Conservation (phyloP, 1,140 invertebrate species). For the Drosophila persimilis region DNA sequence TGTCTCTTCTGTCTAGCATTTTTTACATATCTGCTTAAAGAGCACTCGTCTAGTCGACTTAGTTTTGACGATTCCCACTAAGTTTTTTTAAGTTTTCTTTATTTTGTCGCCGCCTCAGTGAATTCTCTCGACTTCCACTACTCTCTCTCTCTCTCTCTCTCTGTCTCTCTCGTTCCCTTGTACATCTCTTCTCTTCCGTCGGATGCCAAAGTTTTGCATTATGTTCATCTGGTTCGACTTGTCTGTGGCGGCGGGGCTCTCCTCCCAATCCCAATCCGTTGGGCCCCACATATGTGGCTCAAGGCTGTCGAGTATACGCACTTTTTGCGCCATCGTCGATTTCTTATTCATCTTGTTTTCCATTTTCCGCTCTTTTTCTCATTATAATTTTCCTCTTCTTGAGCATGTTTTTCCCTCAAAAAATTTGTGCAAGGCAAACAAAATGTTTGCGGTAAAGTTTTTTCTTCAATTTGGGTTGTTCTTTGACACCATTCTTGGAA, state of each 20-base stretch:
- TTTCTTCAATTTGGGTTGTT: background rate
- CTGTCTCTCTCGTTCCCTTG: background rate
- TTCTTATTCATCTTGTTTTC: slow-evolving; percentile 28
- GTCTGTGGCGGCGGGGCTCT: slow-evolving; percentile 7
- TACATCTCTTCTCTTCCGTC: slow-evolving; percentile 8
- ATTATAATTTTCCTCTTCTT: slow-evolving; percentile 21
- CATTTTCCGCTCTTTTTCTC: slow-evolving; percentile 33
- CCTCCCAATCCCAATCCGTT: slow-evolving; percentile 29
- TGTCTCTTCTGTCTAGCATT: no score
- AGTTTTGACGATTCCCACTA: background rate
- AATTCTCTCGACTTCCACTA: slow-evolving; percentile 9
- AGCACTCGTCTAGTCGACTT: background rate
- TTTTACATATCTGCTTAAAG: no score
- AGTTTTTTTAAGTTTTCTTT: background rate
- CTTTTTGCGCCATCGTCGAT: slow-evolving; percentile 51
- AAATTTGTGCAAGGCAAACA: slow-evolving; percentile 10
- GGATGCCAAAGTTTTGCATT: slow-evolving; percentile 62
- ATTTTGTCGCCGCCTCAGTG: slow-evolving; percentile 2
- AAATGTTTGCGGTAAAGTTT: background rate
- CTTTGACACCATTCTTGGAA: no score
- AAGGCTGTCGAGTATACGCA: slow-evolving; percentile 39
- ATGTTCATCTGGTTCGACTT: slow-evolving; percentile 32
- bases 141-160: background rate
- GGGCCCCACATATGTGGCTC: slow-evolving; percentile 37
- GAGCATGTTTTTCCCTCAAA: slow-evolving; percentile 15